Conservation (phyloP, 2,113 vertebrate genomes). For the Mobula birostris region DNA sequence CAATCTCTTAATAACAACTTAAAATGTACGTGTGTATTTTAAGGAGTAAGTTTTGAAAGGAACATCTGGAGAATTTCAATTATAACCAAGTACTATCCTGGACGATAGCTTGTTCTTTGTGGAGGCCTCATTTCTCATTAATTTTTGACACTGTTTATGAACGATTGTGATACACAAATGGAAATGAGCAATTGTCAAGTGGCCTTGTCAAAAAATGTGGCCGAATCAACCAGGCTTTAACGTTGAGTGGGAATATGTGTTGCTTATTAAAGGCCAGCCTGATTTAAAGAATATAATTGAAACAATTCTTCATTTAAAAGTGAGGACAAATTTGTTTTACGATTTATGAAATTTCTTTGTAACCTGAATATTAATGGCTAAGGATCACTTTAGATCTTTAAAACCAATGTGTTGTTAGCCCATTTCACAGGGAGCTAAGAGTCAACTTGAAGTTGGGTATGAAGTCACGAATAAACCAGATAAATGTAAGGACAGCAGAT, state of each 20-base stretch:
- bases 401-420: too few relatives aligned
- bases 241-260: not conserved
- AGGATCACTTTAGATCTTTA: not conserved
- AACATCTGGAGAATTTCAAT: constrained; percentile 25
- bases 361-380: not conserved
- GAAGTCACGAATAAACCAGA: too few relatives aligned
- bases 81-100: not conserved
- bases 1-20: not conserved
- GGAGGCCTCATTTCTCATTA: not conserved
- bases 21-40: not conserved
- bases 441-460: too few relatives aligned
- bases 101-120: not conserved
- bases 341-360: too few relatives aligned
- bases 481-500: too few relatives aligned
- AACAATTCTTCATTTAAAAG: not conserved
- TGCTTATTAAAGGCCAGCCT: not conserved
- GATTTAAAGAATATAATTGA: not conserved
- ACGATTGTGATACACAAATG: not conserved
- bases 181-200: constrained; percentile 18
- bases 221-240: not conserved
- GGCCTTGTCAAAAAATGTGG: constrained; percentile 11
- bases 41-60: not conserved
- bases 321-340: not conserved
- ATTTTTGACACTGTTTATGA: not conserved
- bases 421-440: too few relatives aligned